phyloP scores from a whole-genome alignment of 2,797 vertebrate genomes.

The Eulemur rubriventer region DNA sequence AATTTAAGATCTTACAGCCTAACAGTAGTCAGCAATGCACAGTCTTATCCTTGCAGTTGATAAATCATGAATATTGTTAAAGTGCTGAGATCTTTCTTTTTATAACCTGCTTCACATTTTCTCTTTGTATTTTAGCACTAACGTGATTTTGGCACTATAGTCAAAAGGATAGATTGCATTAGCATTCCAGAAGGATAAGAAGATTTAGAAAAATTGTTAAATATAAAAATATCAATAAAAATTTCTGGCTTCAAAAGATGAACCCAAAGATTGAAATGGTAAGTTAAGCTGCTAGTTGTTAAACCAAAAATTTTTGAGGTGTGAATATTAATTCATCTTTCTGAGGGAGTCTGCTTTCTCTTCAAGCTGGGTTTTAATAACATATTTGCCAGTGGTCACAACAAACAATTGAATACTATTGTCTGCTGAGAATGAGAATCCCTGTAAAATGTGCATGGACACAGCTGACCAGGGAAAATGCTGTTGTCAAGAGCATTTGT shows the following conservation, averaged over 20 bases:
- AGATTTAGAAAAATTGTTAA: constrained; percentile 28
- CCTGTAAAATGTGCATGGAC: not conserved
- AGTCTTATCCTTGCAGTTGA: not conserved
- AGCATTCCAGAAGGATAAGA: constrained; percentile 56
- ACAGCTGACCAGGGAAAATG: not conserved
- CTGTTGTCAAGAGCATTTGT: not conserved
- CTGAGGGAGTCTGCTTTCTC: not conserved
- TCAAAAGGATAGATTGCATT: not conserved
- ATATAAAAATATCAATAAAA: not conserved
- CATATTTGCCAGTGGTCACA: not conserved
- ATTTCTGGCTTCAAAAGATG: not conserved
- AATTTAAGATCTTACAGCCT: not conserved
- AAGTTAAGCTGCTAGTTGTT: not conserved
- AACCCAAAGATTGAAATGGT: not conserved
- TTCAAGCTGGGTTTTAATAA: not conserved
- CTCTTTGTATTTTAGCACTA: not conserved
- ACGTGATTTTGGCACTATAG: not conserved
- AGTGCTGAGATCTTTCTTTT: not conserved
- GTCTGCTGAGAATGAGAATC: not conserved
- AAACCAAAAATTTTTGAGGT: not conserved
- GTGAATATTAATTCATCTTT: not conserved
- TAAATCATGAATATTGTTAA: rapidly evolving
- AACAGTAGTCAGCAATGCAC: too few species aligned
- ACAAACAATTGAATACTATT: rapidly evolving
- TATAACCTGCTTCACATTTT: not conserved